Percentiles rank a stretch among this genome's conserved stretches.
These are phyloP conservation scores for Macrosoma leucophasiata DNA, from an alignment of 2,888 invertebrate genomes.

Conservation along the genomic window DNA sequence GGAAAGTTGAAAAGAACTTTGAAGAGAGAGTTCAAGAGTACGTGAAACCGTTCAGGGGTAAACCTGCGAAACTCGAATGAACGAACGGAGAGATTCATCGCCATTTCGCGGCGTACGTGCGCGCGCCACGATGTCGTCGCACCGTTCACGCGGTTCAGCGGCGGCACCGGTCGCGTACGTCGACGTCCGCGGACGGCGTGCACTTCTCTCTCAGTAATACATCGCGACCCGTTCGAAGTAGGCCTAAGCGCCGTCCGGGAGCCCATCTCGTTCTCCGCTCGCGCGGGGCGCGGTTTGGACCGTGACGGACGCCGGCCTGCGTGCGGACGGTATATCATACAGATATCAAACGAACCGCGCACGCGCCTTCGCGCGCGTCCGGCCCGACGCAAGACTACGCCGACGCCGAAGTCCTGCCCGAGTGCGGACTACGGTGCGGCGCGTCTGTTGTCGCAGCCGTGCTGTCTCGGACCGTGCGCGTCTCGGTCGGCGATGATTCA, in stretches of 20 bases:
- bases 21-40: conserved; percentile 75
- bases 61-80: conserved; percentile 75
- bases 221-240: conserved; percentile 71
- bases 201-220: conserved; percentile 61
- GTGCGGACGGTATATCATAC: conserved; percentile 26
- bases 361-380: conserved; percentile 40
- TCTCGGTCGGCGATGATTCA: conserved; percentile 49
- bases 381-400: conserved; percentile 38
- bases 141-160: conserved; percentile 19
- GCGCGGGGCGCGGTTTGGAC: conserved; percentile 25
- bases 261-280: conserved; percentile 28
- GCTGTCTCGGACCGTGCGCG: conserved; percentile 43
- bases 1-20: conserved; percentile 83
- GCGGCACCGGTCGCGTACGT: conserved; percentile 31
- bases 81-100: conserved; percentile 57
- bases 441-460: conserved; percentile 35
- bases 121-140: conserved; percentile 27
- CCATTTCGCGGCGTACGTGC: conserved; percentile 35
- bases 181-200: conserved; percentile 37
- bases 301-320: conserved; percentile 30
- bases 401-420: conserved; percentile 36
- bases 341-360: conserved; percentile 28
- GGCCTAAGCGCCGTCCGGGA: conserved; percentile 47
- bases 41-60: conserved; percentile 71
- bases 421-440: conserved; percentile 39